phyloP scores from a whole-genome alignment of 1,140 invertebrate species.

The Caenorhabditis tropicalis region DNA sequence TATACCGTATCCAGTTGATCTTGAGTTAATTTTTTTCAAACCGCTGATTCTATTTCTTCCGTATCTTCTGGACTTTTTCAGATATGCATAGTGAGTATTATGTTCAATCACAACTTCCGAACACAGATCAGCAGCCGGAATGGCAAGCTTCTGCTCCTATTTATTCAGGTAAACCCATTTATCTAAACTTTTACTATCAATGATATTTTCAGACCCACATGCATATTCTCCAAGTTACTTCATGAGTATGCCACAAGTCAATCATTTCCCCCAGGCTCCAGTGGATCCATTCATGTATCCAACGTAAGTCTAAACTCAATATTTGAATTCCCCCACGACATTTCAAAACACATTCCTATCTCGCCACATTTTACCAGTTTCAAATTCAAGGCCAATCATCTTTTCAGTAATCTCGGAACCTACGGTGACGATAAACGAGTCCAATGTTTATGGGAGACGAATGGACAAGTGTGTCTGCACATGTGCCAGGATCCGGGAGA shows the following conservation, averaged over 20 bases:
- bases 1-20: no score
- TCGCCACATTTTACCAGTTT: background rate
- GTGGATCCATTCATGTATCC: background rate
- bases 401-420: slow-evolving; percentile 1
- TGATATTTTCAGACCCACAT: background rate
- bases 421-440: slow-evolving; percentile 7
- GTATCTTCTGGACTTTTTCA: background rate
- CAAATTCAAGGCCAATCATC: slow-evolving; percentile 16
- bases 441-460: slow-evolving; percentile 8
- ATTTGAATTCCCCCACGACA: background rate
- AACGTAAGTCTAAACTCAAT: background rate
- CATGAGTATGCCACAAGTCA: background rate
- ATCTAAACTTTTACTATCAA: background rate
- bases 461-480: background rate
- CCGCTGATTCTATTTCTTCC: background rate
- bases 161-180: background rate
- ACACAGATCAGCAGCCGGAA: background rate
- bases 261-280: background rate
- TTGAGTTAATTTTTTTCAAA: no score
- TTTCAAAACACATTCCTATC: no score
- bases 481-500: background rate
- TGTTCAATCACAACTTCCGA: background rate
- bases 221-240: background rate
- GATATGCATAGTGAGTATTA: slow-evolving; percentile 23
- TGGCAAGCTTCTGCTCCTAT: background rate